Conservation (phyloP, 2,113 vertebrate species). For the Plotosus lineatus region DNA sequence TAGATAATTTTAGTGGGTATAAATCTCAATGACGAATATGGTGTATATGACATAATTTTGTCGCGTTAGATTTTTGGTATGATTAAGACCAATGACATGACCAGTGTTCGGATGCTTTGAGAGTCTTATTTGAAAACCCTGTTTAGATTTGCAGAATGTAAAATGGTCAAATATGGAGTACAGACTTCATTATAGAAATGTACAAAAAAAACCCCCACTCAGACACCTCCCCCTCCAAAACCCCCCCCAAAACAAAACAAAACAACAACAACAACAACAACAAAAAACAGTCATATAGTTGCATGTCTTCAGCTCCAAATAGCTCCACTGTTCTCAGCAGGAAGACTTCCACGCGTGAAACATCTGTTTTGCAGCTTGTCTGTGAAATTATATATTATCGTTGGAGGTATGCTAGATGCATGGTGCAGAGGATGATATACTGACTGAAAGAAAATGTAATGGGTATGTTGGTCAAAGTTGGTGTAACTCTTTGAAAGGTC, state of each 20-base stretch:
- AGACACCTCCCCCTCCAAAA: no score
- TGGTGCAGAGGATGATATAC: conserved; percentile 53
- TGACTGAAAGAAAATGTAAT: conserved; percentile 39
- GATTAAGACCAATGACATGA: neutral
- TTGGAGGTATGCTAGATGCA: conserved; percentile 66
- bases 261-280: no score
- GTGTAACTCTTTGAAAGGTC: conserved; percentile 22
- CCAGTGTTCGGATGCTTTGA: neutral
- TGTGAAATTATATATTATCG: conserved; percentile 66
- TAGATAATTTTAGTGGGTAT: neutral
- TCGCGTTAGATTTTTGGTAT: neutral
- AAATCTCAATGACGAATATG: conserved; percentile 12
- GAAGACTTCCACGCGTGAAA: conserved; percentile 49
- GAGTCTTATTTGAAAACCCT: neutral
- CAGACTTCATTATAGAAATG: neutral
- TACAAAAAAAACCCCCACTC: conserved; percentile 52
- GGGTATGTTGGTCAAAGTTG: conserved; percentile 21
- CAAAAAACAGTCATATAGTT: conserved; percentile 50
- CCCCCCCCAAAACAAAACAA: no score
- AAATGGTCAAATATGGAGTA: neutral
- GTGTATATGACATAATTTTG: neutral
- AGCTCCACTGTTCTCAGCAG: conserved; percentile 45
- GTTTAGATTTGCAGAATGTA: neutral
- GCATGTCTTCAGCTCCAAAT: conserved; percentile 56
- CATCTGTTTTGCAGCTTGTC: conserved; percentile 74